phyloP scores from a whole-genome alignment of 2,113 vertebrate species.

The Pavo muticus region DNA sequence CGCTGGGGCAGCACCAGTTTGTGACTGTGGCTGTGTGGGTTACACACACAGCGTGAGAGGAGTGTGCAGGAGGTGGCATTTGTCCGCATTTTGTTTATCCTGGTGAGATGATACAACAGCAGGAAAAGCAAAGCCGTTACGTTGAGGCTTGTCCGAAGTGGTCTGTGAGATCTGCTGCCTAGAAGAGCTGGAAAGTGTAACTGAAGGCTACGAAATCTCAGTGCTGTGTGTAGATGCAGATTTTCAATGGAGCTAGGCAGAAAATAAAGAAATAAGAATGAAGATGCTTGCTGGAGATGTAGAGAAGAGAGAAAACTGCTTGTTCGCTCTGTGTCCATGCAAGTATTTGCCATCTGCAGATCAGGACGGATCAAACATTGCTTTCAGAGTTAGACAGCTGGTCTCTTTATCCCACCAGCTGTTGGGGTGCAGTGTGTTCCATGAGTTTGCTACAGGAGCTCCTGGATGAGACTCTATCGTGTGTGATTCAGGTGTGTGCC shows the following conservation, averaged over 20 bases:
- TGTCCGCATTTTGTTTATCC: fast-evolving
- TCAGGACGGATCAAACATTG: fast-evolving
- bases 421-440: neutral
- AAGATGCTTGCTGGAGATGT: neutral
- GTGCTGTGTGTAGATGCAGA: neutral
- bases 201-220: neutral
- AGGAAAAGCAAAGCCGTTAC: neutral
- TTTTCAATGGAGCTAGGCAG: neutral
- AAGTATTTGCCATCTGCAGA: fast-evolving
- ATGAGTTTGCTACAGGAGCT: neutral
- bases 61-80: fast-evolving
- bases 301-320: neutral
- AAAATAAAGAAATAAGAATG: fast-evolving
- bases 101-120: fast-evolving
- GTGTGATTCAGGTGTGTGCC: neutral
- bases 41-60: fast-evolving
- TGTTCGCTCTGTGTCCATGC: fast-evolving
- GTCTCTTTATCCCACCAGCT: neutral
- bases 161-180: neutral
- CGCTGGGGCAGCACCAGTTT: neutral
- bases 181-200: neutral
- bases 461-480: neutral
- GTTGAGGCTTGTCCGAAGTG: neutral
- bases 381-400: neutral
- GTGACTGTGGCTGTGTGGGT: fast-evolving